Evolutionary conservation across 2,888 invertebrate genomes (phyloP), one percentile per base, ranked within the genome.

Genomic region (Thumatha senex): DNA sequence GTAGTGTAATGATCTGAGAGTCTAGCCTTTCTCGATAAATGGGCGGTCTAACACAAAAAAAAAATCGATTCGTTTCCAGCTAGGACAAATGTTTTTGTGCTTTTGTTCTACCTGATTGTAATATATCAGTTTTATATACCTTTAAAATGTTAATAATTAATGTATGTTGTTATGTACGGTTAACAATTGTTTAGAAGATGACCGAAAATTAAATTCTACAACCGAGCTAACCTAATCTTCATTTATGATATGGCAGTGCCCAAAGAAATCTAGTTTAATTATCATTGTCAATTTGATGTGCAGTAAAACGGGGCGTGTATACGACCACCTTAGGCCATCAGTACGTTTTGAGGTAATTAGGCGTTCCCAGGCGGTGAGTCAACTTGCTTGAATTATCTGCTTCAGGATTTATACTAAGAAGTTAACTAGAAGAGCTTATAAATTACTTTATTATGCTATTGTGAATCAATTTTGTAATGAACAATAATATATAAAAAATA

Each of bases 371-470:
- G 87, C 86, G 87, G 80, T 83, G 79, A 80, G 76, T 85, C 75
- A 80, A 84, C 85, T 80, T 80, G 78, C 80, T 68, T 74, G 82
- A 83, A 84, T 85, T 86, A 87, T 86, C 86, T 83, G 80, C 83
- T 85, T 83, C 83, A 76, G 82, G 81, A 72, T 82, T 79, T 72
- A 72, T 72, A 65, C 64, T 47, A 35, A 29, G 73, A 74, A 41
- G 45, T 12, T 33, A 2, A 9, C 72, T 76, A 48, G 71, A 78
- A 64, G 67, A 35, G 72, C 29, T 12, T n/a, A n/a, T n/a, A 9
- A 14, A 2, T 34, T 31, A 14, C 11, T 41, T 7, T 7, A 15
- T 41, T n/a, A 1, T n/a, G 15, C n/a, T 33, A 24, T 24, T n/a
- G n/a, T n/a, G n/a, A n/a, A n/a, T n/a, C n/a, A n/a, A n/a, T n/a